Evolutionary conservation across 2,797 vertebrate genomes (phyloP).

Genomic region (Epinephelus coioides): DNA sequence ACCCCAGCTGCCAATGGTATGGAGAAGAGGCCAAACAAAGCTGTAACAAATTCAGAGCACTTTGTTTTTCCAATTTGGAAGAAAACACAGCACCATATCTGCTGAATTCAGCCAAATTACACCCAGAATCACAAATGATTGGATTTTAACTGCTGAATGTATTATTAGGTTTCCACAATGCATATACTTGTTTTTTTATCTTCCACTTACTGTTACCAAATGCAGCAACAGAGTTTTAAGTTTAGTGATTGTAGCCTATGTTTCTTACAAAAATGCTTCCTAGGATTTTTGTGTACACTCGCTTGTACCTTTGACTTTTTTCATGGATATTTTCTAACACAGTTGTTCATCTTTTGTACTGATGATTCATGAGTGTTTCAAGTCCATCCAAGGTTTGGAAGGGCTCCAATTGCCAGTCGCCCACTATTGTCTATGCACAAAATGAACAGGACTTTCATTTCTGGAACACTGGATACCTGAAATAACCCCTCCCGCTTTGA

Average conservation of each 20-base stretch:
- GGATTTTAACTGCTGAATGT: not conserved
- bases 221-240: not conserved
- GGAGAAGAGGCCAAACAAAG: not conserved
- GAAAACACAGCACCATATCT: not conserved
- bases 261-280: not conserved
- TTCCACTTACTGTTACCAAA: not conserved
- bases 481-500: slow-evolving; percentile 1
- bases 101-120: not conserved
- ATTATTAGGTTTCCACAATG: not conserved
- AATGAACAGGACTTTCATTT: slow-evolving; percentile 19
- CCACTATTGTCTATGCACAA: slow-evolving; percentile 19
- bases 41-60: not conserved
- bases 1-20: not conserved
- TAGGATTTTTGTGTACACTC: not conserved
- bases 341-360: slow-evolving; percentile 1
- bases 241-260: no score
- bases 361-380: slow-evolving; percentile 35
- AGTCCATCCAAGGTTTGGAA: slow-evolving; percentile 29
- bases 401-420: not conserved
- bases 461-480: slow-evolving; percentile 17
- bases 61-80: not conserved
- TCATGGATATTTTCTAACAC: slow-evolving; percentile 3
- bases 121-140: not conserved
- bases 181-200: not conserved
- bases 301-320: slow-evolving; percentile 5